These are phyloP conservation scores for Dendrocopos noguchii DNA, from an alignment of 2,113 vertebrate genomes.

Conservation along the genomic window DNA sequence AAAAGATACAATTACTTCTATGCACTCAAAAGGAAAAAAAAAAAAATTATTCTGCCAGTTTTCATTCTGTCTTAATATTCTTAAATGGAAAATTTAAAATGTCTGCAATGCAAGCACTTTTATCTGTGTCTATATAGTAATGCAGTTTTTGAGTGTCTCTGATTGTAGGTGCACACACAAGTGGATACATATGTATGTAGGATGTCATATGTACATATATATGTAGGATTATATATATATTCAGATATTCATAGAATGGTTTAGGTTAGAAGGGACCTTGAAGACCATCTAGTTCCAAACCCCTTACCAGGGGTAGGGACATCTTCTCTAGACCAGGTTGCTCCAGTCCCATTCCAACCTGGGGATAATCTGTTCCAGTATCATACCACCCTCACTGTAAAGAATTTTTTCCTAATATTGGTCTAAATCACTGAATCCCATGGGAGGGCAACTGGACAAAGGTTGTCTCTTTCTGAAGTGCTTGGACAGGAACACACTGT, in stretches of 20 bases:
- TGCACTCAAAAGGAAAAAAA: background rate
- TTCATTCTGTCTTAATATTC: background rate
- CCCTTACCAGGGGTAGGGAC: too few species aligned
- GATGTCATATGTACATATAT: too few species aligned
- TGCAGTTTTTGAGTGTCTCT: background rate
- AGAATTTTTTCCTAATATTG: too few species aligned
- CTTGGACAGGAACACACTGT: background rate
- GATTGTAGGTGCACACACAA: accelerated
- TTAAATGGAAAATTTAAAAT: background rate
- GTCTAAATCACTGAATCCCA: background rate
- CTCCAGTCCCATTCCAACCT: too few species aligned
- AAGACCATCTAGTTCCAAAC: too few species aligned
- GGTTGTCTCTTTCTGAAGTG: background rate
- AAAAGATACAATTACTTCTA: background rate
- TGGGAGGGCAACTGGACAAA: background rate
- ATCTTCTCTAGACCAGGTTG: too few species aligned
- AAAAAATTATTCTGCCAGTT: background rate
- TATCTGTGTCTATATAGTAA: background rate
- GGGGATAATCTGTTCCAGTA: too few species aligned
- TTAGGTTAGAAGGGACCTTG: too few species aligned
- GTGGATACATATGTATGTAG: background rate
- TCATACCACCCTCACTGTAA: too few species aligned
- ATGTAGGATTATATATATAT: background rate
- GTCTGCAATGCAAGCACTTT: background rate
- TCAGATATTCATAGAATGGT: too few species aligned